Evolutionary conservation across 2,797 vertebrate species (phyloP).

Genomic region (Typhlichthys subterraneus): DNA sequence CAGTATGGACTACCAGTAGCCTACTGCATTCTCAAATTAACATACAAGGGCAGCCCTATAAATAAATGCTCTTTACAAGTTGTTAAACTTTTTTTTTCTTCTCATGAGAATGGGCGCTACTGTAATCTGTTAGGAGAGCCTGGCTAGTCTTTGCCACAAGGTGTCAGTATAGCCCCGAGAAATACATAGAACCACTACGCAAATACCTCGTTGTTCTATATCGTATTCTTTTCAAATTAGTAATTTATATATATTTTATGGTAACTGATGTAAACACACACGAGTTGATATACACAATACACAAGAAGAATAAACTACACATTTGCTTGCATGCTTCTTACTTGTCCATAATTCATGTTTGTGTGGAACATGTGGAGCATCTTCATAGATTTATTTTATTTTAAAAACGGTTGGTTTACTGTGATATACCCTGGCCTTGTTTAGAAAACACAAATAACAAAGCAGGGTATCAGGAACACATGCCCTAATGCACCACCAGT

Average conservation of each 20-base stretch:
- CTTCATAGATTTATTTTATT: constrained; percentile 2
- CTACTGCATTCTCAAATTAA: constrained; percentile 4
- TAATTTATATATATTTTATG: too few relatives aligned
- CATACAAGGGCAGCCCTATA: constrained; percentile 13
- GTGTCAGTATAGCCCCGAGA: constrained; percentile 59
- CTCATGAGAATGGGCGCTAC: constrained; percentile 6
- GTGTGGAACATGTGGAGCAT: constrained; percentile 13
- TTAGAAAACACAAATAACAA: constrained; percentile 21
- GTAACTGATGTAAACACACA: too few relatives aligned
- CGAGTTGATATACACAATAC: too few relatives aligned
- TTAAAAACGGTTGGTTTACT: constrained; percentile 14
- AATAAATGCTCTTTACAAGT: background rate
- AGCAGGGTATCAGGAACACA: constrained; percentile 17
- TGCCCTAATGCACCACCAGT: constrained; percentile 26
- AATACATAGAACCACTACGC: constrained; percentile 12
- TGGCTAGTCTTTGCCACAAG: constrained; percentile 54
- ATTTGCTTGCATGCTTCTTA: too few relatives aligned
- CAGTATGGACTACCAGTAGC: background rate
- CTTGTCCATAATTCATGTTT: background rate
- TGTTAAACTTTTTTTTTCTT: constrained; percentile 6
- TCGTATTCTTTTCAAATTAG: too few relatives aligned
- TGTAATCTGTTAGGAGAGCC: background rate
- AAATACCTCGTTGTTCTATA: too few relatives aligned
- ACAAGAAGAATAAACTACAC: too few relatives aligned
- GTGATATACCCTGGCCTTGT: constrained; percentile 31